Conservation (phyloP, 2,797 vertebrate genomes). For the Tenualosa ilisha region DNA sequence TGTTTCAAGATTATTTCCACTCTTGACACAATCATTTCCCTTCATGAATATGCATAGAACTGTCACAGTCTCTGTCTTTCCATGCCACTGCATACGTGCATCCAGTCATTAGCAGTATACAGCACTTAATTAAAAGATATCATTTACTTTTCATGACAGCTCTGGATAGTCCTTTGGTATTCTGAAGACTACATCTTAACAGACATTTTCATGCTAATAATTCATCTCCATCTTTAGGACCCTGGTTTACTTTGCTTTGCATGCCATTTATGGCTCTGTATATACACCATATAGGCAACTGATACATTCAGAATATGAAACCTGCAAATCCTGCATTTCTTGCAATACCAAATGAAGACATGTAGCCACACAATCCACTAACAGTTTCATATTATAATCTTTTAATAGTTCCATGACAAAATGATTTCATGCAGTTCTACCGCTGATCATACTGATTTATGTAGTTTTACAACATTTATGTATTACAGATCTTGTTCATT, state of each 20-base stretch:
- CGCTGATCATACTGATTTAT: neutral
- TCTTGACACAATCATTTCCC: slow-evolving; percentile 38
- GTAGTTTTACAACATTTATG: neutral
- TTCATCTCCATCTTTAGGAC: neutral
- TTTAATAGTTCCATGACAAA: too few species aligned
- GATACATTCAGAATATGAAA: neutral
- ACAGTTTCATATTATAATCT: too few species aligned
- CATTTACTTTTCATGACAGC: neutral
- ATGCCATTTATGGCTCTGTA: neutral
- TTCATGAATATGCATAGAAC: slow-evolving; percentile 27
- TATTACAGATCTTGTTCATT: neutral
- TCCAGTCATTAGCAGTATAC: neutral
- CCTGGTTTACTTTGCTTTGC: neutral
- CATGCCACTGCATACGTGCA: slow-evolving; percentile 1
- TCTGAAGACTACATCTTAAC: neutral
- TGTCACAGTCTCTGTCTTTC: neutral
- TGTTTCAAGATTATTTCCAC: slow-evolving; percentile 50
- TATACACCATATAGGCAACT: neutral
- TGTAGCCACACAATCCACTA: too few species aligned
- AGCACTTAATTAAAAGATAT: neutral
- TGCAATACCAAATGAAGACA: neutral
- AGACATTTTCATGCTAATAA: neutral
- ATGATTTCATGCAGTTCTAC: too few species aligned
- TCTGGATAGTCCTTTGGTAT: neutral
- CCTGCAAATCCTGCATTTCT: neutral